Conservation (phyloP, 2,888 invertebrate species). For the Cheilosia vernalis region DNA sequence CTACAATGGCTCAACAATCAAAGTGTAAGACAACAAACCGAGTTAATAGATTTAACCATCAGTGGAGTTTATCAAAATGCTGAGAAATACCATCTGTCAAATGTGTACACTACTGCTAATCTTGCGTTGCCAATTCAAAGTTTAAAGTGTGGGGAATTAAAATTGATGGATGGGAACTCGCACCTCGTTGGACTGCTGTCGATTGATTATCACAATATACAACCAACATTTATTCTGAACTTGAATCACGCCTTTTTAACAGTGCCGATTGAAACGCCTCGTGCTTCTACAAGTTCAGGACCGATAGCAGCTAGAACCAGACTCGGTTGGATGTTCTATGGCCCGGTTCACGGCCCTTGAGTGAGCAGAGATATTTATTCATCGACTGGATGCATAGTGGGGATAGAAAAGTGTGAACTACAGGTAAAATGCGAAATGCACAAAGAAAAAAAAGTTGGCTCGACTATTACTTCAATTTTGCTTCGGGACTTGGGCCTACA, state of each 20-base stretch:
- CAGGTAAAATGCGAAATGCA: no score
- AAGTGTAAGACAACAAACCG: background rate
- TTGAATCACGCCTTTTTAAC: conserved; percentile 19
- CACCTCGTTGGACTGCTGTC: conserved; percentile 12
- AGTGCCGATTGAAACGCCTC: conserved; percentile 11
- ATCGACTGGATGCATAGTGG: no score
- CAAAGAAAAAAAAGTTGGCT: no score
- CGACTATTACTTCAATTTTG: no score
- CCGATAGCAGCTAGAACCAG: conserved; percentile 1
- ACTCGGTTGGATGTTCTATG: conserved; percentile 10
- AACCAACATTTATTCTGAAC: conserved; percentile 53
- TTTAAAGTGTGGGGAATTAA: background rate
- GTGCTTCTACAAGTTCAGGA: background rate
- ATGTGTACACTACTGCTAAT: conserved; percentile 17
- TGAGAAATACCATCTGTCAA: conserved; percentile 15
- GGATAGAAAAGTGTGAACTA: no score
- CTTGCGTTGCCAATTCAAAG: conserved; percentile 36
- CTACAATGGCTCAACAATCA: conserved; percentile 21
- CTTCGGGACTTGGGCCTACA: no score
- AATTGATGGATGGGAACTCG: background rate
- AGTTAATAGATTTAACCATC: background rate
- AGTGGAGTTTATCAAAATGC: conserved; percentile 15
- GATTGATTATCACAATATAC: conserved; percentile 20
- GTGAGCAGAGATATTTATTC: no score
- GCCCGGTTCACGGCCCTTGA: background rate